Base-by-base conservation (phyloP, 2,113 vertebrate species). In the Origma solitaria region DNA sequence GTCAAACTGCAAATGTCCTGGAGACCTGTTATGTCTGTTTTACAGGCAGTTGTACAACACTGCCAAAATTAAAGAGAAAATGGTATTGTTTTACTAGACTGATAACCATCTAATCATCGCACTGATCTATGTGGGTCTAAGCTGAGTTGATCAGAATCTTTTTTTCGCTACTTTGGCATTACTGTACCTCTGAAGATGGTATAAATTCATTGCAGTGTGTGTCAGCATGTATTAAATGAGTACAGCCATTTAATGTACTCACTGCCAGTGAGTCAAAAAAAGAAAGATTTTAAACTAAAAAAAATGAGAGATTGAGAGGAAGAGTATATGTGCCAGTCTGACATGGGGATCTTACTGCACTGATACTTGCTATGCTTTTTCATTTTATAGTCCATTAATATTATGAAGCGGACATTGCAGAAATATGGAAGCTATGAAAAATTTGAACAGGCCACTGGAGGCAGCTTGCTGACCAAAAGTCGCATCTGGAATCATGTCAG, bases 391-490 rank as follows among this genome's bases (percentile, higher is more conserved):
- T 98, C 99, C 21, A 97, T 99, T 88, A 98, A 97, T 69, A 99
- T 99, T 72, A 99, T 99, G 99, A 98, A 98, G 82, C 92, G 98
- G 68, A 98, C 99, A 3, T 62, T 99, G 93, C 97, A 98, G 92
- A 98, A 98, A 85, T 99, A 99, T 1, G 99, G 99, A 68, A 99
- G 97, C 95, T 99, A 99, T 44, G 99, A 99, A 93, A 98, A 96
- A 24, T 99, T 99, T 96, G 99, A 99, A 69, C 98, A 99, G 94
- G 98, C 98, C 69, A 99, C 99, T 0, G 99, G 99, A 38, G 99
- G 99, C 50, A 98, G 97, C 94, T 97, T 99, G 66, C 97, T 99
- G 25, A 97, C 98, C 88, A 99, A 98, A 95, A 97, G 98, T 33
- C 98, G 98, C 47, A 99, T 99, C 97, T 98, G 98, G 98, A 97